Evolutionary conservation across 2,797 vertebrate genomes (phyloP), one percentile per base, ranked within the genome.

Genomic region (Ctenosaura bakeri): DNA sequence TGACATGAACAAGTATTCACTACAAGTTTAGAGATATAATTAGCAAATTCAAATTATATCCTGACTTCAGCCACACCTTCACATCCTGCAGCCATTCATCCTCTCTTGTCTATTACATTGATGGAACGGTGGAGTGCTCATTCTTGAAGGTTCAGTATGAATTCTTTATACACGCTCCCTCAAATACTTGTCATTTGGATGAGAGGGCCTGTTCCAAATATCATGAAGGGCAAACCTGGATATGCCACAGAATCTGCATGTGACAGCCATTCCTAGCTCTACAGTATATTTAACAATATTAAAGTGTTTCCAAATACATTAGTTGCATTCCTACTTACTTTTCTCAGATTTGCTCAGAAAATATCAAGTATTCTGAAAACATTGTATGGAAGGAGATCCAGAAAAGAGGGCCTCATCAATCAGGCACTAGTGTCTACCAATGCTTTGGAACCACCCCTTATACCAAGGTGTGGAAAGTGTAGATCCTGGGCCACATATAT

Each of bases 11-110:
- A 90, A 81, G 56, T 35, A 56, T 22, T 32, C 42, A 29, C 59
- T 62, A 52, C 6, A 42, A 12, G 24, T 50, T 82, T 35, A 64
- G 69, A 90, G 54, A 81, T 81, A 62, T 86, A 62, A 86, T 90
- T 86, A 82, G 32, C 54, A 13, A 85, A 64, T 8, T 73, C 22
- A 87, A 87, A 74, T 90, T 74, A 50, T 66, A 42, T 38, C 82
- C 5, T 35, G 52, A 76, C 2, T 62, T 59, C 54, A 76, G 8
- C 22, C 54, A 81, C 89, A 86, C 77, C 52, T 86, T 54, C 54
- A 86, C 52, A 62, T 82, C 69, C 77, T 82, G 20, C 18, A 32
- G 73, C 35, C n/a, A 71, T 88, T 83, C 64, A 46, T 78, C 50
- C 26, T 18, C 35, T 91, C 50, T 24, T 69, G 32, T 64, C 84